Evolutionary conservation across 2,888 invertebrate genomes (phyloP).

Genomic region (Metopia argyrocephala): DNA sequence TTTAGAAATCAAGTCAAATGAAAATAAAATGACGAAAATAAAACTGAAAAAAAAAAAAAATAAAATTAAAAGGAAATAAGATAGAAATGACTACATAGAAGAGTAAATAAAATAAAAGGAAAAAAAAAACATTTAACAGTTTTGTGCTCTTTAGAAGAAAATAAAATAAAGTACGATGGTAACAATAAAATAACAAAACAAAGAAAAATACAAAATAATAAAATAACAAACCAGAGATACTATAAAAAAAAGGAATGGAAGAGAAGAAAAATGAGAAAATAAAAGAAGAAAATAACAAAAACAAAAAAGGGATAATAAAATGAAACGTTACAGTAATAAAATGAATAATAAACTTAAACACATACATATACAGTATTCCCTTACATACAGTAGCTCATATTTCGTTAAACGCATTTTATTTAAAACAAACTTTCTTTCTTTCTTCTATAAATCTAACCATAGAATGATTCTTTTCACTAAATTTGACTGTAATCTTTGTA

Average conservation of each 20-base stretch:
- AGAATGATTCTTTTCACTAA: background rate
- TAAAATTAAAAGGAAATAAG: background rate
- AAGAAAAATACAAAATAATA: constrained; percentile 14
- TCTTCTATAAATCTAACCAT: too few species aligned
- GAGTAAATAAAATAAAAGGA: background rate
- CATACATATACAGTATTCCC: background rate
- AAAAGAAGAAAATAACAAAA: background rate
- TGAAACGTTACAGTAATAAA: constrained; percentile 30
- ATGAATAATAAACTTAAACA: constrained; percentile 8
- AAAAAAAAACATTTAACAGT: constrained; percentile 24
- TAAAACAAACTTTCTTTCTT: too few species aligned
- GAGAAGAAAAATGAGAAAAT: background rate
- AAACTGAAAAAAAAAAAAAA: background rate
- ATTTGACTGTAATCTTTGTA: background rate
- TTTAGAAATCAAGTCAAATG: constrained; percentile 53
- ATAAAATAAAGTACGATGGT: constrained; percentile 30
- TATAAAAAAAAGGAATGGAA: background rate
- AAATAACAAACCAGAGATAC: constrained; percentile 17
- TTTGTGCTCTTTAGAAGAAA: constrained; percentile 18
- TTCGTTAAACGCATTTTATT: too few species aligned
- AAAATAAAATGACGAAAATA: constrained; percentile 1
- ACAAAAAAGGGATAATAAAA: constrained; percentile 40
- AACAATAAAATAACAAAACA: background rate
- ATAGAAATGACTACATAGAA: background rate
- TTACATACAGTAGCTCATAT: too few species aligned